phyloP scores from a whole-genome alignment of 2,888 invertebrate genomes.

The Agriopis aurantiaria region DNA sequence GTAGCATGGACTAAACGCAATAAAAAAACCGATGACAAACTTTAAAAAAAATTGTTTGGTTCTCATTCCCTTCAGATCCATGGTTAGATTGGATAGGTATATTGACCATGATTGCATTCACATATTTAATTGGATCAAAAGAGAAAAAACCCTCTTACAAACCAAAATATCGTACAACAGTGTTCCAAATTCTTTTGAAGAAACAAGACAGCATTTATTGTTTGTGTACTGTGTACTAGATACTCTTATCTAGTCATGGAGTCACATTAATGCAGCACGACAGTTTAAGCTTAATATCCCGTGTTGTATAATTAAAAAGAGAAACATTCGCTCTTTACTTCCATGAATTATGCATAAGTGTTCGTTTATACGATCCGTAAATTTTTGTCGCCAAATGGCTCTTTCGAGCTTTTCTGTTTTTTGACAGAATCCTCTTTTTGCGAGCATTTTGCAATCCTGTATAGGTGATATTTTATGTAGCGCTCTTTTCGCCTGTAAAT shows the following conservation, averaged over 20 bases:
- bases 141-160: too few relatives aligned
- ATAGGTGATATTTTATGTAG: constrained; percentile 48
- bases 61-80: too few relatives aligned
- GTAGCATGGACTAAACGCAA: too few relatives aligned
- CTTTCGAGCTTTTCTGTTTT: constrained; percentile 65
- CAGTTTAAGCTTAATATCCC: constrained; percentile 80
- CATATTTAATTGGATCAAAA: too few relatives aligned
- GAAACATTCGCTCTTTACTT: constrained; percentile 83
- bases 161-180: background rate
- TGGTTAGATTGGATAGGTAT: too few relatives aligned
- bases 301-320: constrained; percentile 85
- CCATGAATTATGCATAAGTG: constrained; percentile 84
- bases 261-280: constrained; percentile 67
- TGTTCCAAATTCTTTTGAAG: background rate
- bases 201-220: constrained; percentile 40
- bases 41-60: too few relatives aligned
- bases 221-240: constrained; percentile 32
- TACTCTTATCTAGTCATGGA: constrained; percentile 39
- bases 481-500: constrained; percentile 35
- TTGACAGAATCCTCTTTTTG: constrained; percentile 56
- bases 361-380: constrained; percentile 82
- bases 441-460: constrained; percentile 45
- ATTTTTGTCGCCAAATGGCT: constrained; percentile 77
- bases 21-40: too few relatives aligned
- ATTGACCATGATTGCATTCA: too few relatives aligned